Evolutionary conservation across 2,888 invertebrate species (phyloP).

Genomic region (Mesochorus sp.): DNA sequence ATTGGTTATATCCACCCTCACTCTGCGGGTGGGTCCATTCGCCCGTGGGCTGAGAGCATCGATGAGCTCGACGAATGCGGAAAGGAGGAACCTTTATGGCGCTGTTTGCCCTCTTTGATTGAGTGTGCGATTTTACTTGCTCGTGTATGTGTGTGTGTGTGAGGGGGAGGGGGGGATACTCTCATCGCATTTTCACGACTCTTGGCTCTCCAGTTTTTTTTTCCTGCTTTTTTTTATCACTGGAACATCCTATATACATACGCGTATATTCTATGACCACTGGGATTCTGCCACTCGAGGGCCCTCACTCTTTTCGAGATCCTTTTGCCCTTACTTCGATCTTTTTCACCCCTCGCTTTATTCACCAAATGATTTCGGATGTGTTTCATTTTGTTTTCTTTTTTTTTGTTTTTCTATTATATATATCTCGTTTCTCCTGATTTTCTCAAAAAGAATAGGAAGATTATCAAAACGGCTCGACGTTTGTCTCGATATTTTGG

Average conservation of each 20-base stretch:
- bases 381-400: conserved; percentile 55
- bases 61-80: conserved; percentile 54
- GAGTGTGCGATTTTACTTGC: too few species aligned
- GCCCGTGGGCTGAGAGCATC: conserved; percentile 63
- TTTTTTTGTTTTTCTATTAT: conserved; percentile 47
- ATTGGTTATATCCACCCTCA: conserved; percentile 64
- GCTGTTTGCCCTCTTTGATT: conserved; percentile 75
- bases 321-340: conserved; percentile 29
- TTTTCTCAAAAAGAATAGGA: too few species aligned
- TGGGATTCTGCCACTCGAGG: conserved; percentile 34
- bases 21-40: conserved; percentile 71
- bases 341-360: conserved; percentile 57
- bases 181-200: conserved; percentile 59
- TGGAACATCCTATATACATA: conserved; percentile 31
- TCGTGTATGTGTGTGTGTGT: too few species aligned
- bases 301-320: conserved; percentile 24
- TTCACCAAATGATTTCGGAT: conserved; percentile 50
- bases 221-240: conserved; percentile 12
- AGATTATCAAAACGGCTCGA: too few species aligned
- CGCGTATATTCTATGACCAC: conserved; percentile 24
- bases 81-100: conserved; percentile 75
- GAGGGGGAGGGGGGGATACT: conserved; percentile 16
- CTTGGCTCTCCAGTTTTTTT: conserved; percentile 20
- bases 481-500: too few species aligned
- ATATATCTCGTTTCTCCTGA: conserved; percentile 15